These are phyloP conservation scores for Agrotis segetum DNA, from an alignment of 2,888 invertebrate genomes.

Conservation along the genomic window DNA sequence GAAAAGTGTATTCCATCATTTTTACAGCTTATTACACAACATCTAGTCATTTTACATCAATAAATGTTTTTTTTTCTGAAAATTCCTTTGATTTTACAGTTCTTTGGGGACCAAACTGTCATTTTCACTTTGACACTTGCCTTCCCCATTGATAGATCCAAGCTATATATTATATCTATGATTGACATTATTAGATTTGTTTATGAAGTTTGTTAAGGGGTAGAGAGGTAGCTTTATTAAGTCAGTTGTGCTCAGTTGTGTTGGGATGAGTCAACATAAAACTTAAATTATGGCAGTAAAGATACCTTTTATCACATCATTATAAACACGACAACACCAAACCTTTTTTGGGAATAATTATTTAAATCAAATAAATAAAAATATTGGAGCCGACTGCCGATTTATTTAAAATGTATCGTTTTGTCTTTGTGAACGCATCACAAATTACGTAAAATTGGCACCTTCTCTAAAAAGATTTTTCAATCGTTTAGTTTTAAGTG, in stretches of 20 bases:
- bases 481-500: conserved; percentile 66
- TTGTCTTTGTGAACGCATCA: conserved; percentile 33
- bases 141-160: no score
- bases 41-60: no score
- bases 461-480: conserved; percentile 47
- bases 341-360: accelerated
- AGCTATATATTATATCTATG: no score
- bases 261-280: not conserved
- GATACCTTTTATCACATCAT: not conserved
- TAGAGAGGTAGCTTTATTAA: no score
- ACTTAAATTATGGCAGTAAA: not conserved
- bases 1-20: no score
- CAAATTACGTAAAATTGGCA: conserved; percentile 79
- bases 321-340: not conserved
- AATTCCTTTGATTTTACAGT: no score
- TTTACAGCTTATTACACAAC: no score
- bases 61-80: no score
- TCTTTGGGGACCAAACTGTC: no score
- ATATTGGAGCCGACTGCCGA: not conserved
- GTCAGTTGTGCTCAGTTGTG: not conserved
- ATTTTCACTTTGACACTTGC: no score
- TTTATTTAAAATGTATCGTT: not conserved
- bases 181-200: conserved; percentile 18
- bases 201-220: conserved; percentile 4
- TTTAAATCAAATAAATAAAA: not conserved